phyloP scores from a whole-genome alignment of 1,140 invertebrate species.

The Drosophila funebris region DNA sequence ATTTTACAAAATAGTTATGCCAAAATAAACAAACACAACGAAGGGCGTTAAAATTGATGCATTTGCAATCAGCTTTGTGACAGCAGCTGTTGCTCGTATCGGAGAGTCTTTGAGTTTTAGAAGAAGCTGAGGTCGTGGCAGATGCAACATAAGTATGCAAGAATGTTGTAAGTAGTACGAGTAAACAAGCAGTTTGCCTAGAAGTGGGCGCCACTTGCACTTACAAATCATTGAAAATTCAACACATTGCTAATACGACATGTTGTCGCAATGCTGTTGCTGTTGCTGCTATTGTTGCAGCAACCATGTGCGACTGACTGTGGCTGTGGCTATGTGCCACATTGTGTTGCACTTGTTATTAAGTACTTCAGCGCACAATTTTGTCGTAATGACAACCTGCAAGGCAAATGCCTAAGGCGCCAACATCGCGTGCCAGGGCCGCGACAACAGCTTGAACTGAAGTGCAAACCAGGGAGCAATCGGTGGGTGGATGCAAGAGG shows the following conservation, averaged over 20 bases:
- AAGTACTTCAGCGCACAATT: constrained; percentile 78
- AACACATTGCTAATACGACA: constrained; percentile 78
- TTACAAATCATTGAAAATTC: constrained; percentile 81
- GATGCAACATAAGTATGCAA: constrained; percentile 12
- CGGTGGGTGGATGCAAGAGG: background rate
- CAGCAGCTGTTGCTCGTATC: constrained; percentile 20
- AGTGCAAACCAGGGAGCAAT: constrained; percentile 35
- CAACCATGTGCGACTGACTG: background rate
- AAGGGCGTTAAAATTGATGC: constrained; percentile 62
- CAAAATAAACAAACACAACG: constrained; percentile 67
- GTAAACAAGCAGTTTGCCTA: constrained; percentile 15
- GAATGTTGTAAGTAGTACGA: constrained; percentile 16
- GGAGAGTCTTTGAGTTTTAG: constrained; percentile 13
- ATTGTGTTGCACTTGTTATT: constrained; percentile 80
- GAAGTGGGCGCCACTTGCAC: constrained; percentile 58
- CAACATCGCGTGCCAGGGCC: constrained; percentile 75
- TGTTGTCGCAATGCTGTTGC: constrained; percentile 53
- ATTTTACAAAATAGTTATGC: constrained; percentile 65
- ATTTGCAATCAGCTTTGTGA: constrained; percentile 45
- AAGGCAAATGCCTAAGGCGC: constrained; percentile 75
- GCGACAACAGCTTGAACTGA: constrained; percentile 72
- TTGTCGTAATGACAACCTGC: constrained; percentile 79
- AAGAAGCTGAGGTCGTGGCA: background rate
- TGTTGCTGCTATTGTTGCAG: constrained; percentile 49
- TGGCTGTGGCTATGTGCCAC: constrained; percentile 22